Evolutionary conservation across 1,140 invertebrate genomes (phyloP), one percentile per base, ranked within the genome.

Genomic region (Hypothenemus hampei): DNA sequence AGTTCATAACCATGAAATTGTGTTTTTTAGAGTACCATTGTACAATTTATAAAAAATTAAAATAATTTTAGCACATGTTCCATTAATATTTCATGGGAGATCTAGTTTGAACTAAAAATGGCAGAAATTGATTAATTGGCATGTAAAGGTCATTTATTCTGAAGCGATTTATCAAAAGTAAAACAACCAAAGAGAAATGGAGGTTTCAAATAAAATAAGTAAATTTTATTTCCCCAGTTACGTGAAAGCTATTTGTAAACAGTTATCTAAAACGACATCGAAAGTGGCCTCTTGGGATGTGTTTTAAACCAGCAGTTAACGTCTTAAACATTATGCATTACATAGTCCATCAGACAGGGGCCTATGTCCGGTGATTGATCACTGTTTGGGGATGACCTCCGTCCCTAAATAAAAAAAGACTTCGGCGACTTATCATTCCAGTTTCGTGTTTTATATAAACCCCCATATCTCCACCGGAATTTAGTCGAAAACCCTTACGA

Each of bases 271-370:
- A 60, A 48, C 59, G 59, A 60, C 24, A 29, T 6, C 24, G 5
- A 29, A 65, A 70, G 56, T 64, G 58, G 61, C 61, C 68, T 65
- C 67, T 20, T 39, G 68, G 67, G 68, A 61, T 58, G 39, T 55
- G 55, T 39, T 67, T 70, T 67, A 70, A 69, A 68, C 66, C 65
- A 61, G 65, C 65, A 64, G 68, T 66, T 69, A 69, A 69, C 67
- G 67, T 70, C 68, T 70, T 70, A 66, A 67, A 64, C 63, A 70
- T 68, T 66, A 63, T 60, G 62, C 63, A 70, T 68, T 68, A 69
- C 63, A 63, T 65, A 70, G 66, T 64, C 64, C 58, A 70, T 69
- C 66, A 66, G 63, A 58, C 57, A 46, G 56, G 59, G 52, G 48
- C 55, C 57, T 39, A 22, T 63, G 66, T 61, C 59, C 62, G 57